phyloP scores from a whole-genome alignment of 2,797 vertebrate genomes.

The Chloroceryle amazona region DNA sequence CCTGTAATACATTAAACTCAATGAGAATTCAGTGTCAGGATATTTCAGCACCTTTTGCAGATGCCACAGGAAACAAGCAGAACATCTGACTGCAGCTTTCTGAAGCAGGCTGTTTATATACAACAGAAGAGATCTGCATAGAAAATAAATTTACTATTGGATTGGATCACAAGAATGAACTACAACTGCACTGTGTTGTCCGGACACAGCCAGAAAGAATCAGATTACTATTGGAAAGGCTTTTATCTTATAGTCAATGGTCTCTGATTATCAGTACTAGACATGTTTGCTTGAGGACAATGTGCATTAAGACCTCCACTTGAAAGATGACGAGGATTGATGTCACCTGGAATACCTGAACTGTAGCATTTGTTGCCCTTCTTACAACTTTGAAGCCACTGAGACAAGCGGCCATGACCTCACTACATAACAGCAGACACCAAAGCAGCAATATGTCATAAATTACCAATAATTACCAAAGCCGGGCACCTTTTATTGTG shows the following conservation, averaged over 20 bases:
- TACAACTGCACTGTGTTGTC: background rate
- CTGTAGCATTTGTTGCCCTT: background rate
- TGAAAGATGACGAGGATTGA: background rate
- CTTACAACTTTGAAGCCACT: background rate
- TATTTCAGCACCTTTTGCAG: slow-evolving; percentile 1
- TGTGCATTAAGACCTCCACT: background rate
- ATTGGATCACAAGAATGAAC: background rate
- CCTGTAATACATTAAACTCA: background rate
- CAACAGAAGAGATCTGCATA: background rate
- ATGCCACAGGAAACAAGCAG: background rate
- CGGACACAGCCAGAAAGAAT: background rate
- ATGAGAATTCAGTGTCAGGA: background rate
- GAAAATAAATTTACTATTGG: background rate
- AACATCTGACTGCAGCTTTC: background rate
- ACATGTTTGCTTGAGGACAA: background rate
- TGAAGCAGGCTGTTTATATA: background rate
- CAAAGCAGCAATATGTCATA: background rate
- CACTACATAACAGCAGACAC: background rate
- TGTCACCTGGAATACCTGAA: background rate
- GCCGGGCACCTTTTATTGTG: background rate
- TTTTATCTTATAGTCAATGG: background rate
- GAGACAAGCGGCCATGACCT: background rate
- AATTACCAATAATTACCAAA: background rate
- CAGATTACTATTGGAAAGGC: background rate
- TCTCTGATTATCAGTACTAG: background rate